These are phyloP conservation scores for Anas georgica DNA, from an alignment of 2,797 vertebrate genomes.

Conservation along the genomic window DNA sequence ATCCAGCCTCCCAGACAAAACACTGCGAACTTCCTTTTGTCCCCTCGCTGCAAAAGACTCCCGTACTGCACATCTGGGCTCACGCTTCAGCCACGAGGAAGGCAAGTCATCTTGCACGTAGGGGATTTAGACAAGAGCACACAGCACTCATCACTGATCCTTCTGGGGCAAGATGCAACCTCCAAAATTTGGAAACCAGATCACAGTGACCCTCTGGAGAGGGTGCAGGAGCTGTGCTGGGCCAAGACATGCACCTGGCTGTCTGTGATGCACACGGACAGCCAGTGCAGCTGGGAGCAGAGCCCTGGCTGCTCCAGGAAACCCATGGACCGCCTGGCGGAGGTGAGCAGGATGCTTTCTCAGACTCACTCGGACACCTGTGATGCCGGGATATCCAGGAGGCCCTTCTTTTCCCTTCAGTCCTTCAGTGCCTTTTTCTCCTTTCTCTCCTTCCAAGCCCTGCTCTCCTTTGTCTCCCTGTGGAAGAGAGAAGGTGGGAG, in stretches of 20 bases:
- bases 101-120: rapidly evolving
- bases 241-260: neutral
- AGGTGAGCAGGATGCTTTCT: neutral
- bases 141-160: neutral
- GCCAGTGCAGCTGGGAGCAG: rapidly evolving
- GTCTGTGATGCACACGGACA: neutral
- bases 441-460: conserved; percentile 89
- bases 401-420: conserved; percentile 92
- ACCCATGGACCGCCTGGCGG: rapidly evolving
- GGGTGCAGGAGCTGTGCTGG: neutral
- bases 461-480: conserved; percentile 95
- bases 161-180: no score
- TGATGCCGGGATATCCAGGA: conserved; percentile 85
- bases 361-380: conserved; percentile 89
- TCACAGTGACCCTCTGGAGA: neutral
- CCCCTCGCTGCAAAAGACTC: neutral
- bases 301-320: neutral
- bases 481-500: conserved; percentile 30
- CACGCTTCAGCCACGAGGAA: rapidly evolving
- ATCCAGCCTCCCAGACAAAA: neutral
- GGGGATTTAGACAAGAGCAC: neutral
- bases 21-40: neutral
- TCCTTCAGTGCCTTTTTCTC: conserved; percentile 90
- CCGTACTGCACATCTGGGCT: rapidly evolving
- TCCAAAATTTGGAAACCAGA: neutral